Evolutionary conservation across 1,140 invertebrate genomes (phyloP).

Genomic region (Cecropterus lyciades): DNA sequence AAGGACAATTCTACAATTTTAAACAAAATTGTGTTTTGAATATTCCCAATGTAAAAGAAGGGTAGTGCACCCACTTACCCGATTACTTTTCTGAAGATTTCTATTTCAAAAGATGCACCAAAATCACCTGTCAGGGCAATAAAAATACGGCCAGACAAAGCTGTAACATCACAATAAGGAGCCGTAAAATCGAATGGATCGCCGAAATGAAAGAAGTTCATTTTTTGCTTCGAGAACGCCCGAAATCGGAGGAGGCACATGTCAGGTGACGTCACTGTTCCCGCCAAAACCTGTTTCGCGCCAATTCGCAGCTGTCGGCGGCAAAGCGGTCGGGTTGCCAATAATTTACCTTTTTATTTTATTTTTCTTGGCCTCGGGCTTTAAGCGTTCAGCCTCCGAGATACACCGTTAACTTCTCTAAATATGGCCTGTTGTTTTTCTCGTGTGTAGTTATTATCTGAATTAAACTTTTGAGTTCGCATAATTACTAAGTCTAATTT

Average conservation of each 20-base stretch:
- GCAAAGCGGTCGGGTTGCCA: slow-evolving; percentile 64
- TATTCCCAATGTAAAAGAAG: too few relatives aligned
- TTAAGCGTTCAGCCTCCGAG: slow-evolving; percentile 63
- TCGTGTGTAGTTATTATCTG: slow-evolving; percentile 18
- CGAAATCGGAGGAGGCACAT: slow-evolving; percentile 69
- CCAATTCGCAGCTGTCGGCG: slow-evolving; percentile 79
- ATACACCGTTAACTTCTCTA: slow-evolving; percentile 75
- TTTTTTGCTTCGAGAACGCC: slow-evolving; percentile 63
- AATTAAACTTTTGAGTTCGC: not conserved
- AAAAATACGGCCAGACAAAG: slow-evolving; percentile 48
- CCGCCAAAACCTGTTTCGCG: slow-evolving; percentile 76
- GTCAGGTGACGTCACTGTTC: slow-evolving; percentile 76
- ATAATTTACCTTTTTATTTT: slow-evolving; percentile 64
- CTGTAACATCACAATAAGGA: slow-evolving; percentile 57
- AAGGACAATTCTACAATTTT: too few relatives aligned
- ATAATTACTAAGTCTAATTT: not conserved
- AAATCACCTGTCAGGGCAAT: slow-evolving; percentile 50
- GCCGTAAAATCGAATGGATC: slow-evolving; percentile 66
- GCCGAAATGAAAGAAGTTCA: slow-evolving; percentile 52
- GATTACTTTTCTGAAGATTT: not conserved
- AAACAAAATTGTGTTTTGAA: too few relatives aligned
- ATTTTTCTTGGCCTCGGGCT: slow-evolving; percentile 58
- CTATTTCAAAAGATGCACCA: slow-evolving; percentile 29
- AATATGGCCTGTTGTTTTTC: slow-evolving; percentile 54
- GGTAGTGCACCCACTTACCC: too few relatives aligned